A percentile compares a stretch with the other conserved stretches of the same genome.
Evolutionary conservation across 1,140 invertebrate genomes (phyloP).

Genomic region (Zaprionus davidi): DNA sequence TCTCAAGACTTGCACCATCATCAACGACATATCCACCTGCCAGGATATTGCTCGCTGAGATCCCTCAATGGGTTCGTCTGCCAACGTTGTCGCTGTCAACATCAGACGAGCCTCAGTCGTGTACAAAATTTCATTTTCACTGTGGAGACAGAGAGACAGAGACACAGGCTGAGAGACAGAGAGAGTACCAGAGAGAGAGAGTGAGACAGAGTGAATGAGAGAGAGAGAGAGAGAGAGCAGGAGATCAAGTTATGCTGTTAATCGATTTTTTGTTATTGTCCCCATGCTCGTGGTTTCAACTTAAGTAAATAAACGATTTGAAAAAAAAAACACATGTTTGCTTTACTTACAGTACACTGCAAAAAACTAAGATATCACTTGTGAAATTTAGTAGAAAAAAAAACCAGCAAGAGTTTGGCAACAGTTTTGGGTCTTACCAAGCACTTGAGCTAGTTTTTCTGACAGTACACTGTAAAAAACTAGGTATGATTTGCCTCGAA

Average conservation of each 20-base stretch:
- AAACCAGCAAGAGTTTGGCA: not conserved
- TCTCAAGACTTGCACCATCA: conserved; percentile 9
- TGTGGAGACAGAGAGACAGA: conserved; percentile 17
- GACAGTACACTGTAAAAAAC: not conserved
- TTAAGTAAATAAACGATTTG: conserved; percentile 68
- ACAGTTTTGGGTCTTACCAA: not conserved
- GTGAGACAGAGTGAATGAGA: conserved; percentile 39
- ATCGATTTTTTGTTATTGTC: conserved; percentile 59
- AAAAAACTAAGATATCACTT: not conserved
- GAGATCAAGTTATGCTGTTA: conserved; percentile 64
- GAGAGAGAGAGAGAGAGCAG: conserved; percentile 27
- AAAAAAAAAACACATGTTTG: conserved; percentile 28
- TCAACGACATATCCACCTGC: conserved; percentile 1
- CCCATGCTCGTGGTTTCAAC: conserved; percentile 60
- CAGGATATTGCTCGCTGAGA: conserved; percentile 28
- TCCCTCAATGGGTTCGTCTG: conserved; percentile 37
- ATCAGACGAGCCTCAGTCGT: conserved; percentile 40
- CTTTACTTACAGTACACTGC: conserved; percentile 11
- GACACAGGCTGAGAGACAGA: conserved; percentile 43
- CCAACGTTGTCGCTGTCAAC: conserved; percentile 66
- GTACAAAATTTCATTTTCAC: conserved; percentile 31
- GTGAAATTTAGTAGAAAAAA: not conserved
- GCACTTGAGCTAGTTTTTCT: not conserved
- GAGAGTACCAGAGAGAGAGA: conserved; percentile 31
- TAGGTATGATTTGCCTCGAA: accelerated